Conservation (phyloP, 2,113 vertebrate species). For the Calidris pugnax region DNA sequence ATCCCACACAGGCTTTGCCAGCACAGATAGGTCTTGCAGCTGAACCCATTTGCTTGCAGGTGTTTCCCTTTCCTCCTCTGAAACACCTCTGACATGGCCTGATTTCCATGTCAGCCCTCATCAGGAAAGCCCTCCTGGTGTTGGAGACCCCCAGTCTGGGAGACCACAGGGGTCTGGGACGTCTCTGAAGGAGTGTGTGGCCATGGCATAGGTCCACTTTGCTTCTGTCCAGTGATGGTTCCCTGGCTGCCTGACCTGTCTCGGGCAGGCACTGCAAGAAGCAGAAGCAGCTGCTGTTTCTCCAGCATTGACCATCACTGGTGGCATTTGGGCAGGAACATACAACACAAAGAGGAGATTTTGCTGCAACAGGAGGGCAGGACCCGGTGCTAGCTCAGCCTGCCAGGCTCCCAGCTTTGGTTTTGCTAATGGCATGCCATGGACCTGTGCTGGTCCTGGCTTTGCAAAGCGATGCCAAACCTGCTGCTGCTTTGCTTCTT, state of each 20-base stretch:
- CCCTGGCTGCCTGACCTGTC: neutral
- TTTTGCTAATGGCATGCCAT: neutral
- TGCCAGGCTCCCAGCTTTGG: neutral
- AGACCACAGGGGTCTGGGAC: neutral
- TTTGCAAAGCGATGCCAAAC: neutral
- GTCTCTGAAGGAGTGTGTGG: neutral
- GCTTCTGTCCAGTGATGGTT: rapidly evolving
- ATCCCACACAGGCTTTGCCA: neutral
- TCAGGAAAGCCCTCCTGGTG: neutral
- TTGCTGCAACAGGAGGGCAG: neutral
- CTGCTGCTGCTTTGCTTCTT: neutral
- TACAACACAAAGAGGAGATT: neutral
- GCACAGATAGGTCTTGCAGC: rapidly evolving
- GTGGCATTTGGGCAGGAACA: neutral
- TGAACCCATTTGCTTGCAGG: neutral
- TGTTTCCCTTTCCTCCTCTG: neutral
- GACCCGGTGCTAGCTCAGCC: neutral
- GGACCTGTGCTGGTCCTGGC: neutral
- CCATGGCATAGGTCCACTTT: neutral
- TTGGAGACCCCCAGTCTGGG: too few relatives aligned
- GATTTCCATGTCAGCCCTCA: neutral
- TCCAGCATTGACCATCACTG: rapidly evolving
- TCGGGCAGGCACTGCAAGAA: neutral
- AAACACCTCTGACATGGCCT: rapidly evolving
- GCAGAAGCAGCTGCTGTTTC: neutral